Evolutionary conservation across 2,797 vertebrate species (phyloP), one percentile per base, ranked within the genome.

Genomic region (Moxostoma hubbsi): DNA sequence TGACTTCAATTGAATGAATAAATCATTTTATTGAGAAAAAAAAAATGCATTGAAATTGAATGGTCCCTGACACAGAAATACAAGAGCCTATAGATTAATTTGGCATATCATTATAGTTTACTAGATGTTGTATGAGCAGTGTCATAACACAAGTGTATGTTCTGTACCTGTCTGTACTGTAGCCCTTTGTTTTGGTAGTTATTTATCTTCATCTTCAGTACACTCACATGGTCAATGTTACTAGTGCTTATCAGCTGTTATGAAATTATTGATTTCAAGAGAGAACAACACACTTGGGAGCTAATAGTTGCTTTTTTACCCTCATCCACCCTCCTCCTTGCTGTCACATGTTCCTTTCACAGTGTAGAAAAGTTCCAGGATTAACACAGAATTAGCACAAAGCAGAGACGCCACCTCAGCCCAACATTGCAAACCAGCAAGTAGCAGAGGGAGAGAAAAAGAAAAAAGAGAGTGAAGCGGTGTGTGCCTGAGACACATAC

Each of bases 351-450:
- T 90, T 89, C 91, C 79, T 92, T 94, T 94, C 91, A 93, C 92
- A 94, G 92, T 89, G 91, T 93, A 92, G 93, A 94, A 94, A 94
- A 93, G 92, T 94, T 94, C 92, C 91, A 91, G 94, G 93, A 94
- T 94, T 93, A 93, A 90, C 85, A 86, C 88, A 92, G 93, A 92
- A 92, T 91, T 93, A 91, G 88, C 86, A 87, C 92, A 94, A 93
- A 93, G 92, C 90, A 73, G 82, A 86, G 83, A 92, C 92, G 89
- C 90, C 90, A 89, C 91, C 92, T 87, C 89, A 90, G 90, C 90
- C 87, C 85, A 89, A 86, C 86, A 88, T 83, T 84, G 87, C 85
- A 77, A 88, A 81, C 51, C 75, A 83, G 74, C 63, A 73, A 81
- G 75, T 77, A 84, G 88, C 82, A 82, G 88, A 88, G 86, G 81